Base-by-base conservation (phyloP, 2,797 vertebrate species). In the Chelon labrosus region DNA sequence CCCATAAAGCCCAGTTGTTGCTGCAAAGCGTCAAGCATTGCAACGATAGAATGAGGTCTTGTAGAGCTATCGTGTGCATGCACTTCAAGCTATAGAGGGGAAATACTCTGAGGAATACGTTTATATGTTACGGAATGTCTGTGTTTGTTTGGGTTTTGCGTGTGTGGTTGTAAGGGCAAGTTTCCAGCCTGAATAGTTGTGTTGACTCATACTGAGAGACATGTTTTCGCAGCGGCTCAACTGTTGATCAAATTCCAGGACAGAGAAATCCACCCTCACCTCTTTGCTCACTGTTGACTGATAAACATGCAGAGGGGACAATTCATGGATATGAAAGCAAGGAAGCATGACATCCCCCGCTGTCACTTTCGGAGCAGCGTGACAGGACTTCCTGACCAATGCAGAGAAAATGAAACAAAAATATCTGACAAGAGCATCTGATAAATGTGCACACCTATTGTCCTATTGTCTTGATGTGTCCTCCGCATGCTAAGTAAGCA, bases 291-390 rank as follows among this genome's bases (percentile, higher is more conserved):
- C 68, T 66, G 67, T 75, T 58, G 81, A 65, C 58, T 59, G 68
- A 84, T 76, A 85, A 78, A 79, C 25, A 60, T 55, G 75, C 16
- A 46, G 66, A 77, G 25, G 50, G 85, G 73, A 94, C 92, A 94
- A 93, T 94, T 84, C 84, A 63, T 85, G 94, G 92, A 94, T 90
- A 74, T 89, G 66, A 77, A 44, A 31, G 38, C 9, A 38, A 83
- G 65, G 80, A 86, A 78, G 55, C 22, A 14, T 22, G 22, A 68
- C 62, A 52, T 49, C 56, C 51, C 10, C 56, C 8, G 62, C 31
- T 80, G 63, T 79, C 67, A 62, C 46, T 58, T 63, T 16, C 6
- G 53, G 10, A 25, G 22, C 2, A 14, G 9, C 55, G 46, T 42
- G 52, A 51, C 58, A 63, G 56, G 64, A 62, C 59, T 53, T 80